Evolutionary conservation across 2,888 invertebrate genomes (phyloP), one percentile per base, ranked within the genome.

Genomic region (Morinoia aosen): DNA sequence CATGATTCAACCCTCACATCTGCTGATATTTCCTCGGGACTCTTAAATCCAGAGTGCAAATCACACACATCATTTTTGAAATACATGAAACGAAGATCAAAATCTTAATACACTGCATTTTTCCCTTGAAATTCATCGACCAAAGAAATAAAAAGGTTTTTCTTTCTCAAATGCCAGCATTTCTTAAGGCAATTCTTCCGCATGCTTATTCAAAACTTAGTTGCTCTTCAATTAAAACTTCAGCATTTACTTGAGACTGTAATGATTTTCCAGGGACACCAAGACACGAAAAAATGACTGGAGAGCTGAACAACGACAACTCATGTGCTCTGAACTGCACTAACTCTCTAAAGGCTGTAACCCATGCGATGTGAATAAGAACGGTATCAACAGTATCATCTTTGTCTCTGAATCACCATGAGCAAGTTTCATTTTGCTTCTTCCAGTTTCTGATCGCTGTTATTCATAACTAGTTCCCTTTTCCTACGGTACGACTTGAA

Each of bases 161-260:
- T 33, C 33, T 76, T 33, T 8, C 19, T 0, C 8, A 76, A 76
- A 10, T 33, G 76, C 76, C 25, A 16, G 76, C 25, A 76, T 76
- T 33, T 33, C 25, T 1, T 76, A 7, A 33, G 76, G 8, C 76
- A 33, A 33, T 76, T 76, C 76, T 76, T 2, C 8, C 76, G 76
- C 25, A 33, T 33, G 25, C 76, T 33, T 76, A 33, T 16, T 33
- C 76, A 76, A 61, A 76, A 76, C 76, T 76, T 76, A 76, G 14
- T 76, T 76, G 76, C 76, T 33, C 76, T 76, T 76, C 76, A 76
- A 76, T 76, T 76, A 76, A 76, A 76, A 76, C 76, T 76, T 76
- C 25, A 76, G 76, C 76, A 76, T 25, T 76, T 76, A 76, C 16
- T 76, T 76, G 76, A 76, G 76, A 76, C 16, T 16, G 76, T 76